Conservation (phyloP, 2,113 vertebrate species). For the Lynx canadensis region DNA sequence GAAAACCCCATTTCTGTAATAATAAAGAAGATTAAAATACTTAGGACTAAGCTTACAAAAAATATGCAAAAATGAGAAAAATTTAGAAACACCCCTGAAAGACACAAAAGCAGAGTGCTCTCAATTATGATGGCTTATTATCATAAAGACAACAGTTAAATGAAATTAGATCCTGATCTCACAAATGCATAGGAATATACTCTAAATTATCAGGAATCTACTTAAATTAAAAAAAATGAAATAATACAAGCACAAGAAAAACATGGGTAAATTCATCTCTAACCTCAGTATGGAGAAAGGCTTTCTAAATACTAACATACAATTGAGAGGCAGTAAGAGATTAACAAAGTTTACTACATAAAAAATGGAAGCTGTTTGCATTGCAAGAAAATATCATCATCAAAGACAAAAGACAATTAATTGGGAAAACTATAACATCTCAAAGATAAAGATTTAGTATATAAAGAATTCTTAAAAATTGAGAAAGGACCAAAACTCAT, state of each 20-base stretch:
- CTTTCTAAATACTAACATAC: neutral
- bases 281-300: neutral
- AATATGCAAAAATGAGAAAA: neutral
- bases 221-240: conserved; percentile 16
- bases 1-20: neutral
- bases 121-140: neutral
- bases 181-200: neutral
- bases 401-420: neutral
- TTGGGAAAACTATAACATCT: neutral
- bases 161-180: conserved; percentile 1
- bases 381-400: neutral
- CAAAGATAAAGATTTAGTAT: neutral
- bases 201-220: neutral
- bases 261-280: neutral
- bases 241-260: neutral
- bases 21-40: neutral
- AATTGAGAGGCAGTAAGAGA: neutral
- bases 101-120: neutral
- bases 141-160: neutral
- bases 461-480: conserved; percentile 17
- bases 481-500: neutral
- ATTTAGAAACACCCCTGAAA: neutral
- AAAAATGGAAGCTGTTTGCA: neutral
- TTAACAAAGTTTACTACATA: neutral
- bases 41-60: neutral